These are phyloP conservation scores for Oasisia sp. DNA, from an alignment of 2,888 invertebrate species.

Conservation along the genomic window DNA sequence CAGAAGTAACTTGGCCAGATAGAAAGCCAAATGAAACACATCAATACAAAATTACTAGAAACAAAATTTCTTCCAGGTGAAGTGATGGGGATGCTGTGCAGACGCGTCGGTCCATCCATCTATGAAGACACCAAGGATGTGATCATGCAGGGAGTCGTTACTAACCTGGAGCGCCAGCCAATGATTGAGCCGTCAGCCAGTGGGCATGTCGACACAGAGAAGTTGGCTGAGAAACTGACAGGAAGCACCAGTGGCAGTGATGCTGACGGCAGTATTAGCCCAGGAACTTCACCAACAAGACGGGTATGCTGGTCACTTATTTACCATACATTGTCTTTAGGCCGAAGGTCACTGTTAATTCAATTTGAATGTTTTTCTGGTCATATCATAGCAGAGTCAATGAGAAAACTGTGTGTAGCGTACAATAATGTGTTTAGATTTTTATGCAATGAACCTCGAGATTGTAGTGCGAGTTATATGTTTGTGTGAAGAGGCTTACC, in stretches of 20 bases:
- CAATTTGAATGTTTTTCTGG: too few relatives aligned
- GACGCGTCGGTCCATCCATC: slow-evolving; percentile 60
- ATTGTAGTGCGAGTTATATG: too few relatives aligned
- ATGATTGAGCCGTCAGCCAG: slow-evolving; percentile 49
- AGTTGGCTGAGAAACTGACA: slow-evolving; percentile 27
- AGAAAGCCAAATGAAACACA: not conserved
- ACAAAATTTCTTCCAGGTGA: slow-evolving; percentile 59
- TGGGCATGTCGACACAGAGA: slow-evolving; percentile 25
- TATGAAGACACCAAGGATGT: slow-evolving; percentile 59
- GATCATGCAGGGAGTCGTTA: slow-evolving; percentile 64
- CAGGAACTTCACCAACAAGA: not conserved
- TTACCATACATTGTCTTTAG: too few relatives aligned
- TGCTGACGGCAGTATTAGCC: not conserved
- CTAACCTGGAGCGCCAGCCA: slow-evolving; percentile 65
- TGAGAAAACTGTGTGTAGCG: too few relatives aligned
- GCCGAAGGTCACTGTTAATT: too few relatives aligned
- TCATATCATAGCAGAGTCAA: too few relatives aligned
- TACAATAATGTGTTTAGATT: too few relatives aligned
- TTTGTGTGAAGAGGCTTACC: too few relatives aligned
- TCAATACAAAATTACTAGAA: not conserved
- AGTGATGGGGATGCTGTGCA: slow-evolving; percentile 66
- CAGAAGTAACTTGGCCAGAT: too few relatives aligned
- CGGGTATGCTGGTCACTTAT: not conserved
- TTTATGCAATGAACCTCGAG: too few relatives aligned
- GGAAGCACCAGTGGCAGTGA: not conserved